phyloP scores from a whole-genome alignment of 2,888 invertebrate genomes.

The Ligdia adustata region DNA sequence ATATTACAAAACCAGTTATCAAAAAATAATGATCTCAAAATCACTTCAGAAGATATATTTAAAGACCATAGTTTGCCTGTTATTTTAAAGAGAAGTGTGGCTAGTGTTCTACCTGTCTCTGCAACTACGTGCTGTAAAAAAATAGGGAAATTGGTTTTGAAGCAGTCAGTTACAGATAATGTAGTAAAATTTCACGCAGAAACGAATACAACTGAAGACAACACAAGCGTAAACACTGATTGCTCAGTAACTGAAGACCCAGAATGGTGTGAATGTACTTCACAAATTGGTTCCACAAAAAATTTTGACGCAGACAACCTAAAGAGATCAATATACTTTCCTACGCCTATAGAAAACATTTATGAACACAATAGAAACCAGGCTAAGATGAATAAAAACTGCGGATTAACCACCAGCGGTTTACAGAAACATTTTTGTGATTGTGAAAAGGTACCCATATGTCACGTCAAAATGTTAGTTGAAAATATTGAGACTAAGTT shows the following conservation, averaged over 20 bases:
- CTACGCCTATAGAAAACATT: conserved; percentile 34
- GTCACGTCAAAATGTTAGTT: conserved; percentile 76
- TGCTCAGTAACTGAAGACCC: conserved; percentile 36
- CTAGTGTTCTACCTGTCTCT: conserved; percentile 20
- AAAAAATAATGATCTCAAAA: conserved; percentile 27
- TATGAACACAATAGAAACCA: conserved; percentile 31
- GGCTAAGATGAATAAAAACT: conserved; percentile 23
- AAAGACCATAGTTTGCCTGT: conserved; percentile 16
- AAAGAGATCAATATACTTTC: conserved; percentile 46
- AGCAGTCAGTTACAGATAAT: conserved; percentile 40
- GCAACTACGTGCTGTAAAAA: conserved; percentile 33
- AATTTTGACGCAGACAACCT: conserved; percentile 36
- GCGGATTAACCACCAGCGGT: conserved; percentile 18
- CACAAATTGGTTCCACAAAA: conserved; percentile 28
- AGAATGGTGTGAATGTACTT: conserved; percentile 44
- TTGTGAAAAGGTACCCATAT: conserved; percentile 69
- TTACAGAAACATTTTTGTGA: conserved; percentile 47
- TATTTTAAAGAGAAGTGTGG: conserved; percentile 15
- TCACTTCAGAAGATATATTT: conserved; percentile 1
- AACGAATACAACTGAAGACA: conserved; percentile 44
- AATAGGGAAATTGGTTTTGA: conserved; percentile 46
- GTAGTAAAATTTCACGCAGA: conserved; percentile 33
- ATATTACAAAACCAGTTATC: conserved; percentile 48
- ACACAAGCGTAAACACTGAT: conserved; percentile 33
- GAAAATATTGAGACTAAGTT: conserved; percentile 69